phyloP scores from a whole-genome alignment of 2,888 invertebrate genomes.

The Ceriagrion tenellum region DNA sequence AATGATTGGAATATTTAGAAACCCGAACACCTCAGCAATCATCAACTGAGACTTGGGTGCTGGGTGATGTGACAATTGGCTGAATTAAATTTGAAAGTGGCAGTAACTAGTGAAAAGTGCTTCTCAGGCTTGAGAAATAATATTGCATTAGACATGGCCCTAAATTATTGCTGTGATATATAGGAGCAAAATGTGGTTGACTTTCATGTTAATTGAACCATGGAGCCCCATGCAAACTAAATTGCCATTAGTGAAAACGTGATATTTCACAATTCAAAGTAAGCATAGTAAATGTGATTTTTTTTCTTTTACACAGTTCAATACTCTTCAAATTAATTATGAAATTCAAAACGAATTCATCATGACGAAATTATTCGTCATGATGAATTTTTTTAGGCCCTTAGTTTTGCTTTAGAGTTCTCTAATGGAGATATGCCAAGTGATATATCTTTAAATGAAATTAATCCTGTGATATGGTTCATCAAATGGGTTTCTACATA shows the following conservation, averaged over 20 bases:
- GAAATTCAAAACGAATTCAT: no score
- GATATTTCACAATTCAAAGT: background rate
- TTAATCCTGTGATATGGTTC: background rate
- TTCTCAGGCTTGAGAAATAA: conserved; percentile 25
- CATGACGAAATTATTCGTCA: no score
- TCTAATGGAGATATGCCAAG: background rate
- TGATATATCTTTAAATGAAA: background rate
- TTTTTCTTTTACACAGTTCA: background rate
- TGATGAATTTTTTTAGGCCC: no score
- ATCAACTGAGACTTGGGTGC: conserved; percentile 21
- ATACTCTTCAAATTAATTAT: background rate
- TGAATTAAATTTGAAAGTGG: background rate
- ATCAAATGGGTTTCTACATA: background rate
- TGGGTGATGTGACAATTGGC: background rate
- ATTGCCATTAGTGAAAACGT: background rate
- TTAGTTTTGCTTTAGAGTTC: no score
- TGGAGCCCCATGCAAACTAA: background rate
- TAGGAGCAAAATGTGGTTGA: background rate
- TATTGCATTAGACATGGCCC: conserved; percentile 16
- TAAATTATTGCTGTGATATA: conserved; percentile 12
- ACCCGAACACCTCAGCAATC: background rate
- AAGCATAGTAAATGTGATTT: background rate
- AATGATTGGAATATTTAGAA: background rate
- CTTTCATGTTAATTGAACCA: background rate
- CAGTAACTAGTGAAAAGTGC: conserved; percentile 4